Base-by-base conservation (phyloP, 2,797 vertebrate genomes). In the Sebastes iracundus region DNA sequence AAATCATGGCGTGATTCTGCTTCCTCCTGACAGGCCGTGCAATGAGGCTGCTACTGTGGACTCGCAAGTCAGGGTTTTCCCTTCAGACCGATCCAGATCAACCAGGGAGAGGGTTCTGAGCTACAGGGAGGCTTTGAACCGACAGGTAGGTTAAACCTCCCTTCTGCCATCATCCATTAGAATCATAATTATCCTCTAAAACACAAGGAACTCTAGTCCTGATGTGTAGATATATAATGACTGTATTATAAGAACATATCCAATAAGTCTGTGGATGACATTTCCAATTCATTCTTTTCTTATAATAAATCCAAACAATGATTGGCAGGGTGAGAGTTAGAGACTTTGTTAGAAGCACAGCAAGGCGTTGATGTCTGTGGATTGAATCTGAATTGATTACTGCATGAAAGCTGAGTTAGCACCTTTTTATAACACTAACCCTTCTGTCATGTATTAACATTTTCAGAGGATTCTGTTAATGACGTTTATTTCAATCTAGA, bases 71-170 rank as follows among this genome's bases (percentile, higher is more conserved):
- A 94, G 93, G 75, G 6, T 76, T 6, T 87, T 96, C 83, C 95
- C 95, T 75, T 92, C 94, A 90, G 96, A 96, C 87, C 95, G 92
- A 82, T 9, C 92, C 82, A 94, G 91, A 23, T 78, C 89, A 68
- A 90, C 93, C 81, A 96, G 90, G 83, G 93, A 96, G 16, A 88
- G 91, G 56, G 84, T 88, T 6, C 76, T 95, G 55, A 95, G 92
- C 81, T 98, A 99, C 71, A 96, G 96, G 84, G 95, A 97, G n/a
- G 96, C 96, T 82, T 92, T 99, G 77, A 96, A 96, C 30, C 95
- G 95, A 64, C 98, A 99, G 96, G 98, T 98, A 91, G 9, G 76
- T 61, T 12, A 8, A 35, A 55, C 11, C 3, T 6, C 11, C 11
- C 20, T 20, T 5, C 23, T 20, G 5, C 20, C 14, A 60, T 42